Evolutionary conservation across 2,797 vertebrate species (phyloP), one percentile per base, ranked within the genome.

Genomic region (Gadopsis marmoratus): DNA sequence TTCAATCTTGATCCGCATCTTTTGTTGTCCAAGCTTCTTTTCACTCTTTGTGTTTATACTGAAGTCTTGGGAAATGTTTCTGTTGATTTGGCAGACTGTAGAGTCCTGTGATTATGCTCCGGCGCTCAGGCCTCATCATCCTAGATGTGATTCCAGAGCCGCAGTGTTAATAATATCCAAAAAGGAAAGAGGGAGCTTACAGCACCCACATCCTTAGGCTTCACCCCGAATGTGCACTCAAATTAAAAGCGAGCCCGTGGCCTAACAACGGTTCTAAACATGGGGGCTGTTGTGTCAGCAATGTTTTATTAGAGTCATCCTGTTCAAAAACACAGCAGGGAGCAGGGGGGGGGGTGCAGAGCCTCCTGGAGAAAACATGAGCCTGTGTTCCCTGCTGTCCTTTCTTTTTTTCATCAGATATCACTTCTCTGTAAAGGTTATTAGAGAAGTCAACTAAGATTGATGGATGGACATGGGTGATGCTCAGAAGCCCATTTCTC

Each of bases 241-340:
- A 93, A 93, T 93, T 91, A 93, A 93, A 93, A 95, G 91, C 84
- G 77, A 88, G 91, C 86, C 89, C 43, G 37, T 87, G 86, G 91
- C 92, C 88, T 76, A 58, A 68, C 67, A 54, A 86, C 79, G 33
- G 61, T 71, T 88, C 86, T 88, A 74, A 89, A 89, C 85, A 85
- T 63, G n/a, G 62, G 80, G 76, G 78, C 80, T 91, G 88, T 91
- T 88, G 91, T 93, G 90, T 95, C 94, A 94, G 93, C 93, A 74
- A 51, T 89, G 88, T 91, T 94, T 91, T 90, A 90, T 93, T 88
- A 76, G 80, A 90, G 81, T 89, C 90, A 86, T 92, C 88, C 84
- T 81, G 78, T 83, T 82, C 14, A n/a, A 75, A 91, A 90, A 79
- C 84, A 88, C 82, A 90, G 86, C 84, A 71, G 76, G 82, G 70